A percentile compares a stretch with the other conserved stretches of the same genome.
These are phyloP conservation scores for Antigone vipio DNA, from an alignment of 2,113 vertebrate species.

Conservation along the genomic window DNA sequence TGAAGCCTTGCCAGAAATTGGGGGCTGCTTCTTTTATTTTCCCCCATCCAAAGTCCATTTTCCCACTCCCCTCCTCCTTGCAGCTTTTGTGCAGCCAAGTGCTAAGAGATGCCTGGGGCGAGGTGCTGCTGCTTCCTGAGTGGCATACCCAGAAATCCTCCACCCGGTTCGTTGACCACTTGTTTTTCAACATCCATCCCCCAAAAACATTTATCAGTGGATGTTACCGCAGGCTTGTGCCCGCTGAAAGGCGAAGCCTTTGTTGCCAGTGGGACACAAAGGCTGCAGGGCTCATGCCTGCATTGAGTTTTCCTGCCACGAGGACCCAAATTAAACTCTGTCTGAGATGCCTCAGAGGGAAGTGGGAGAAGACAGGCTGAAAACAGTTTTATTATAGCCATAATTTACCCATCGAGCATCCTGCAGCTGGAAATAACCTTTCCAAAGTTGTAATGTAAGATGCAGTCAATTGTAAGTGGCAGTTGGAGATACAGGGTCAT, in stretches of 20 bases:
- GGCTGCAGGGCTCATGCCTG: not conserved
- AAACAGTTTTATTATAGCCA: conserved; percentile 13
- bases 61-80: no score
- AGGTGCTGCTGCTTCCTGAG: not conserved
- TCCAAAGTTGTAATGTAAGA: not conserved
- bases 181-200: not conserved
- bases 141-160: not conserved
- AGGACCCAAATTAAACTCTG: not conserved
- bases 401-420: not conserved
- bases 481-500: not conserved
- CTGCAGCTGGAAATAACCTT: not conserved
- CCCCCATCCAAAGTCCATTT: not conserved
- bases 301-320: not conserved
- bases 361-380: not conserved
- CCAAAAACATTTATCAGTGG: not conserved
- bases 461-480: not conserved
- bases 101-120: fast-evolving
- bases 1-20: not conserved
- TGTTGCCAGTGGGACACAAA: not conserved
- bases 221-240: fast-evolving
- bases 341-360: not conserved
- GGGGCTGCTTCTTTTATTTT: not conserved
- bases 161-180: fast-evolving
- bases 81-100: not conserved
- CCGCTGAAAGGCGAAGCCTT: not conserved